These are phyloP conservation scores for Mus pahari DNA, from an alignment of 2,113 vertebrate species.

Conservation along the genomic window DNA sequence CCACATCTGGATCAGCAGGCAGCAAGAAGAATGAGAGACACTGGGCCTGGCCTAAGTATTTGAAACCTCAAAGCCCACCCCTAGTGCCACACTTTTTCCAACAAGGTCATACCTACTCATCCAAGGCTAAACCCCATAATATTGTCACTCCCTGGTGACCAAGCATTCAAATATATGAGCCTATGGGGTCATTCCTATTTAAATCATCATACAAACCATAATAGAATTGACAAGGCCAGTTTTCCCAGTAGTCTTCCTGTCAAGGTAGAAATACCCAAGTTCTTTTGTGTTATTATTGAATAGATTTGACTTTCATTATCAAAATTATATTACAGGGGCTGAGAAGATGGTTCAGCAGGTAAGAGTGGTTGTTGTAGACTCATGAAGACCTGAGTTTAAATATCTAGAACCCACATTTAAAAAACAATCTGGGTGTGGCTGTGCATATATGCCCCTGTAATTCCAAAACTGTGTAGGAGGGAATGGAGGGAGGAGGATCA, in stretches of 20 bases:
- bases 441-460: not conserved
- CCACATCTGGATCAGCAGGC: not conserved
- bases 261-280: not conserved
- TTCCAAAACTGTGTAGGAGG: not conserved
- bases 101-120: not conserved
- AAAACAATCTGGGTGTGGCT: not conserved
- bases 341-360: not conserved
- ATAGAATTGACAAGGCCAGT: not conserved
- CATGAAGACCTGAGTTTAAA: not conserved
- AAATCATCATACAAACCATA: not conserved
- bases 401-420: not conserved
- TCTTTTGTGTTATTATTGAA: not conserved
- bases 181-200: not conserved
- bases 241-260: not conserved
- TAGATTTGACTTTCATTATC: not conserved
- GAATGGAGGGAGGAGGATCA: not conserved
- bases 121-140: not conserved
- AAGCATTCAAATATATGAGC: not conserved
- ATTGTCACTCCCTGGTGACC: not conserved
- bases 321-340: not conserved
- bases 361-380: not conserved
- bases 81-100: not conserved
- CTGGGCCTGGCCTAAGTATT: not conserved
- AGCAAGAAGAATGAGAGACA: not conserved
- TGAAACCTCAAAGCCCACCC: not conserved